These are phyloP conservation scores for Antechinus stuartii DNA, from an alignment of 2,113 vertebrate species.

Conservation along the genomic window DNA sequence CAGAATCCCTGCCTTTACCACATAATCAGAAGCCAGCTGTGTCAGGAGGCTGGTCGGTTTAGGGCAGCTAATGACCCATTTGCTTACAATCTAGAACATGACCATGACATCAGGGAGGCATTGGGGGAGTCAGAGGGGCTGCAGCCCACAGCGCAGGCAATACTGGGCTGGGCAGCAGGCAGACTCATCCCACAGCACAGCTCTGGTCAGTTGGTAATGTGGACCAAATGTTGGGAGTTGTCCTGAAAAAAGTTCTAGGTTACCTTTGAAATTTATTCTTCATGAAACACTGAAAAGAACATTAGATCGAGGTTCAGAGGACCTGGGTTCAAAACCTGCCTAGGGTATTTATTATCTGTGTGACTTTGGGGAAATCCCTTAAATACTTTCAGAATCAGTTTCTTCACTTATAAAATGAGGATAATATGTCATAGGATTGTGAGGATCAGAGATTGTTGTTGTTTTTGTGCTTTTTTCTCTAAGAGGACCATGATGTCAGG, in stretches of 20 bases:
- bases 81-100: conserved; percentile 64
- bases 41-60: conserved; percentile 70
- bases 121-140: neutral
- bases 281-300: neutral
- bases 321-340: neutral
- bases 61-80: conserved; percentile 68
- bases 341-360: neutral
- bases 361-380: neutral
- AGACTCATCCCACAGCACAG: neutral
- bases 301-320: neutral
- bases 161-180: neutral
- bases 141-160: neutral
- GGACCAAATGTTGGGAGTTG: neutral
- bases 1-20: conserved; percentile 65
- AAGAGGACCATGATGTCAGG: too few relatives aligned
- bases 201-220: neutral
- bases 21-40: conserved; percentile 75
- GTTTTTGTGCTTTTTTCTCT: too few relatives aligned
- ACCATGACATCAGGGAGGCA: neutral
- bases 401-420: neutral
- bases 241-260: neutral
- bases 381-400: neutral
- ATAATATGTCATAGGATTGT: neutral
- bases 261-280: neutral
- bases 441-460: neutral